These are phyloP conservation scores for Malthinus seriepunctatus DNA, from an alignment of 2,888 invertebrate species.

Conservation along the genomic window DNA sequence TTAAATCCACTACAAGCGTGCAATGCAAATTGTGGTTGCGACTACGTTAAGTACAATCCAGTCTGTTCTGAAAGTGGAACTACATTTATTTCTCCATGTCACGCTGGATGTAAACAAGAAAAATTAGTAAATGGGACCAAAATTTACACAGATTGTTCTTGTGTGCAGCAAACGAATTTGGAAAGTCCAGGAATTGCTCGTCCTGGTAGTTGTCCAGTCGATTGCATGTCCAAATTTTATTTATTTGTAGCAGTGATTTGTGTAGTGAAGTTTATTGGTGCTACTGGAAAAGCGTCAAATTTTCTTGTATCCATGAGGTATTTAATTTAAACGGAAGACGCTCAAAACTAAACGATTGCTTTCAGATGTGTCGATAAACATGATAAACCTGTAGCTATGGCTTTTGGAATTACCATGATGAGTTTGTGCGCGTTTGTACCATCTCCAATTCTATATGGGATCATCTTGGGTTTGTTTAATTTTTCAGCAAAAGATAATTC, in stretches of 20 bases:
- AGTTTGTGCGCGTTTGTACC: slow-evolving; percentile 75
- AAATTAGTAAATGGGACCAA: slow-evolving; percentile 53
- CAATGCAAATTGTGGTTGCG: slow-evolving; percentile 68
- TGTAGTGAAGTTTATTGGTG: slow-evolving; percentile 62
- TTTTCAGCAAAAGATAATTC: neutral
- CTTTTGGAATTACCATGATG: slow-evolving; percentile 69
- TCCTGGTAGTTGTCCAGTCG: slow-evolving; percentile 61
- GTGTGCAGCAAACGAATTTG: slow-evolving; percentile 35
- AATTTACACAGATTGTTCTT: slow-evolving; percentile 58
- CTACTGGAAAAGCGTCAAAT: slow-evolving; percentile 65
- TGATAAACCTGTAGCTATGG: slow-evolving; percentile 74
- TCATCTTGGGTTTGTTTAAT: slow-evolving; percentile 62
- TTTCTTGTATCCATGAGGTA: slow-evolving; percentile 64
- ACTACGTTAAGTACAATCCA: slow-evolving; percentile 73
- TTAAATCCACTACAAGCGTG: slow-evolving; percentile 58
- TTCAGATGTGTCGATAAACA: slow-evolving; percentile 70
- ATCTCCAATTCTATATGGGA: slow-evolving; percentile 76
- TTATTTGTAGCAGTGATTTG: slow-evolving; percentile 60
- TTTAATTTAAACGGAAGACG: slow-evolving; percentile 12
- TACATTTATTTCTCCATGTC: slow-evolving; percentile 78
- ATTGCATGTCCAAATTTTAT: slow-evolving; percentile 61
- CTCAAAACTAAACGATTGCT: slow-evolving; percentile 7
- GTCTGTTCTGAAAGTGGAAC: slow-evolving; percentile 69
- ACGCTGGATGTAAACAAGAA: slow-evolving; percentile 70
- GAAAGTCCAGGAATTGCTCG: slow-evolving; percentile 49